phyloP scores from a whole-genome alignment of 1,140 invertebrate genomes.

The Dinoponera quadriceps region DNA sequence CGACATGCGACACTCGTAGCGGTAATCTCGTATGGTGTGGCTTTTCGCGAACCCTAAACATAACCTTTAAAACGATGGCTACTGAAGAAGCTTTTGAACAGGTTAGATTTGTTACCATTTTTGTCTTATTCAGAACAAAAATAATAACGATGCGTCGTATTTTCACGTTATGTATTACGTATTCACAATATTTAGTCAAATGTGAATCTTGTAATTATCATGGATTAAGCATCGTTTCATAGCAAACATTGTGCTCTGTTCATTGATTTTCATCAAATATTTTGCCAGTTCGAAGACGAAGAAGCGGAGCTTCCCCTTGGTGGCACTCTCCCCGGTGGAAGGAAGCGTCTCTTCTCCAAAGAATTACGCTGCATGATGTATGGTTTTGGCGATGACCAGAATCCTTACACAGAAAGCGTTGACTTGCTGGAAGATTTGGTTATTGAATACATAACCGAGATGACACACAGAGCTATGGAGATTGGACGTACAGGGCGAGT shows the following conservation, averaged over 20 bases:
- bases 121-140: not conserved
- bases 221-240: conserved; percentile 25
- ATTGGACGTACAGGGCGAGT: conserved; percentile 97
- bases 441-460: conserved; percentile 99
- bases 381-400: conserved; percentile 99
- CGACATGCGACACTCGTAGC: too few relatives aligned
- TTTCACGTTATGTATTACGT: not conserved
- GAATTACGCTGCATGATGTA: conserved; percentile 99
- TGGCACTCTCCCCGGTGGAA: conserved; percentile 89
- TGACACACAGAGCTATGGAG: conserved; percentile 97
- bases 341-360: conserved; percentile 95
- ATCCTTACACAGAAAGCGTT: conserved; percentile 99
- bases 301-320: conserved; percentile 87
- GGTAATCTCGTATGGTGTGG: too few relatives aligned
- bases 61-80: conserved; percentile 63
- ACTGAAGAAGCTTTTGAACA: conserved; percentile 77
- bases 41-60: too few relatives aligned
- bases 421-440: conserved; percentile 99
- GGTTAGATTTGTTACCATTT: conserved; percentile 58
- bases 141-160: conserved; percentile 3
- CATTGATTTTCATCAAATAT: conserved; percentile 21
- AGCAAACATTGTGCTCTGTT: not conserved
- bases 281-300: conserved; percentile 88
- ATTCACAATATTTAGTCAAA: not conserved
- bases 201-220: not conserved